These are phyloP conservation scores for Heliconius charithonia DNA, from an alignment of 2,888 invertebrate genomes.

Conservation along the genomic window DNA sequence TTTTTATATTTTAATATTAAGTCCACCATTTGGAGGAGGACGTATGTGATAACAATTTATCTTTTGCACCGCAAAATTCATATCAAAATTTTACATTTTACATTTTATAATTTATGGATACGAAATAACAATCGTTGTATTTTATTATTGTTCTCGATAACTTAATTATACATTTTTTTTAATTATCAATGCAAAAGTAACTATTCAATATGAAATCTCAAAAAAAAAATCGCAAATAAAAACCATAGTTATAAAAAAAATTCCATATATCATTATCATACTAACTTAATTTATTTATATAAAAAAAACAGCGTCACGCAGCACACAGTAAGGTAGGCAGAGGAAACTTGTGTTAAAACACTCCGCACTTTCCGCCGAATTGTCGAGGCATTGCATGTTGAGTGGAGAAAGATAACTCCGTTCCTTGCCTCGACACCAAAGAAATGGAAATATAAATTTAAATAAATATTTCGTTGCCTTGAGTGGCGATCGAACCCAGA, in stretches of 20 bases:
- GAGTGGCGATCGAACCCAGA: too few species aligned
- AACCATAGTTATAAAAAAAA: neutral
- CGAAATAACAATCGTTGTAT: slow-evolving; percentile 16
- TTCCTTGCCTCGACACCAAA: too few species aligned
- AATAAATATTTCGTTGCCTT: too few species aligned
- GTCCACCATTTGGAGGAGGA: neutral
- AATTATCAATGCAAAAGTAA: neutral
- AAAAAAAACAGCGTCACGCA: too few species aligned
- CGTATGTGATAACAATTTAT: neutral
- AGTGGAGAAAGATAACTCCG: too few species aligned
- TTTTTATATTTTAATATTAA: too few species aligned
- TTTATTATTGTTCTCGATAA: slow-evolving; percentile 21
- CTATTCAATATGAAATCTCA: neutral
- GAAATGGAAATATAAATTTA: too few species aligned
- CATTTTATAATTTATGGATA: neutral
- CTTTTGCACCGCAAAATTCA: neutral
- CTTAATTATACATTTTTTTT: neutral
- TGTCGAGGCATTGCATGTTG: too few species aligned
- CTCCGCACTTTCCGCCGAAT: too few species aligned
- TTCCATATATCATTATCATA: neutral
- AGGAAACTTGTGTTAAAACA: too few species aligned
- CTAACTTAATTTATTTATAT: neutral
- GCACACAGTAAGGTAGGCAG: too few species aligned
- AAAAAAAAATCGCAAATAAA: neutral
- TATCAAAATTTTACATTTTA: slow-evolving; percentile 1